Percentiles rank a stretch among this genome's conserved stretches.
Evolutionary conservation across 2,113 vertebrate species (phyloP).

Genomic region (Jaculus jaculus): DNA sequence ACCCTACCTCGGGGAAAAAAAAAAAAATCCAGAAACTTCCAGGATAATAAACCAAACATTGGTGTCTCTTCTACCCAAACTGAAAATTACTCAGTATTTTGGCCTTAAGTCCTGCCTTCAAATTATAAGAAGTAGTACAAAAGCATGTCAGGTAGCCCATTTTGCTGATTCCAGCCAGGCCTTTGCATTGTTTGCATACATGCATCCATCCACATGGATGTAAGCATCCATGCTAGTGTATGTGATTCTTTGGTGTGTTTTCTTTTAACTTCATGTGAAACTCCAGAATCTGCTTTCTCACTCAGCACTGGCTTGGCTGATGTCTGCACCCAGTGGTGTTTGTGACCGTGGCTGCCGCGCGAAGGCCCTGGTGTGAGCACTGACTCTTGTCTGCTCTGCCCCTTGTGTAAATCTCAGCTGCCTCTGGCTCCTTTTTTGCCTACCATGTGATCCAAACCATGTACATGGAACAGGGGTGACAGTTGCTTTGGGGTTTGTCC

Average conservation of each 20-base stretch:
- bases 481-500: not conserved
- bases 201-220: not conserved
- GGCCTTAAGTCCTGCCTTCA: not conserved
- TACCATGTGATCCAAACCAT: fast-evolving
- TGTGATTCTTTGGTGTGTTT: not conserved
- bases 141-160: not conserved
- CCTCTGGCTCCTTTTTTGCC: not conserved
- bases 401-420: not conserved
- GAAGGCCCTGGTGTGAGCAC: fast-evolving
- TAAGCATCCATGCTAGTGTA: fast-evolving
- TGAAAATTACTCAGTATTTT: not conserved
- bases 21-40: not conserved
- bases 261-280: not conserved
- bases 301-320: fast-evolving
- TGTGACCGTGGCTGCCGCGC: not conserved
- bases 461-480: fast-evolving
- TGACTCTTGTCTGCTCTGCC: not conserved
- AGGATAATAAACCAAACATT: not conserved
- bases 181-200: fast-evolving
- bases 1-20: too few species aligned
- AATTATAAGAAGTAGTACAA: not conserved
- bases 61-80: not conserved
- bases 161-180: not conserved
- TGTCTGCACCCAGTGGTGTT: fast-evolving
- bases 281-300: not conserved